Base-by-base conservation (phyloP, 2,113 vertebrate genomes). In the Campylomormyrus tamandua region DNA sequence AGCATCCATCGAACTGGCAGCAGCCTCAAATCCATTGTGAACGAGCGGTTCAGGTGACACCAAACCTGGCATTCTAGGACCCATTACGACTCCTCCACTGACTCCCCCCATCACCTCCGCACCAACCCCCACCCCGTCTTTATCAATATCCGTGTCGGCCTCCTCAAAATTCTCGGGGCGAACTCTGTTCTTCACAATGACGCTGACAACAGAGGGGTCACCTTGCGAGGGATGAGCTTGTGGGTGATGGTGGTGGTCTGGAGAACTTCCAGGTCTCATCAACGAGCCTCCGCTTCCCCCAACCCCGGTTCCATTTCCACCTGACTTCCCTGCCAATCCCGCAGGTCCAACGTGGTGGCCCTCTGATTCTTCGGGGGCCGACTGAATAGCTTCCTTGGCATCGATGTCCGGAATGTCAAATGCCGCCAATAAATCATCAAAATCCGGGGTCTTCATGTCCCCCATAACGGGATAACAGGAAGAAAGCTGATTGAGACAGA, bases 391-490 rank as follows among this genome's bases (percentile, higher is more conserved):
- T 89, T 98, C 98, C 42, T 98, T 98, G 0, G 98, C 95, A 91
- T 99, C 98, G n/a, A 99, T 98, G 90, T 99, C 98, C 0, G 98
- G 98, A 87, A 99, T 99, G 93, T 99, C 98, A 45, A 99, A 99
- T 0, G 98, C 98, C 52, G 98, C 98, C 94, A 99, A 92, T 1
- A 99, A 96, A 94, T 99, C 98, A 17, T 99, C 98, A 2, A 99
- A 99, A 91, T 99, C 98, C 7, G 98, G 98, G 11, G 98, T 99
- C 92, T 99, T 99, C 98, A 99, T 98, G 95, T 99, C 98, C 92
- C 98, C 98, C 98, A 99, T 99, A 90, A 93, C 94, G 94, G 94
- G 90, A 91, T 88, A 89, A 90, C 88, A 90, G 87, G 92, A n/a
- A 90, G 91, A 93, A 92, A 93, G 95, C 96, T 95, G 56, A 39